Evolutionary conservation across 1,140 invertebrate species (phyloP).

Genomic region (Apis laboriosa): DNA sequence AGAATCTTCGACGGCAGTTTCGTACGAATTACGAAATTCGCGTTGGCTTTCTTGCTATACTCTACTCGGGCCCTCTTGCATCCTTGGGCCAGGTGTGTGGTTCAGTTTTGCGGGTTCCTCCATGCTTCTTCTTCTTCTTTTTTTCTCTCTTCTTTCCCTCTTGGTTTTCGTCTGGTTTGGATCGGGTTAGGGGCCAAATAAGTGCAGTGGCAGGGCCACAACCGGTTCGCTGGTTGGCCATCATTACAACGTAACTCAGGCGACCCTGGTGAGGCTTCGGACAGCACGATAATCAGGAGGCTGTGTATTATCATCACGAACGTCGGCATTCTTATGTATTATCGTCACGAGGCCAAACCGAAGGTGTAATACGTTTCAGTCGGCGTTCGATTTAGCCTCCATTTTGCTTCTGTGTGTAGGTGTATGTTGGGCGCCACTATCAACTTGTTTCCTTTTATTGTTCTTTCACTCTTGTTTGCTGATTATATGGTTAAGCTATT

Average conservation of each 20-base stretch:
- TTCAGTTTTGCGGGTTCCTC: conserved; percentile 61
- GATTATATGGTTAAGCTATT: too few species aligned
- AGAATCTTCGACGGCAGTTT: conserved; percentile 12
- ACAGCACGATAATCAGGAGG: conserved; percentile 51
- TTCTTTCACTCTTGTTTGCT: too few species aligned
- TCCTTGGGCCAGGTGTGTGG: conserved; percentile 62
- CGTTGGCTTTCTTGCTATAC: not conserved
- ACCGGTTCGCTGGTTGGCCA: conserved; percentile 59
- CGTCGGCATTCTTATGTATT: conserved; percentile 4
- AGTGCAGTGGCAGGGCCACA: conserved; percentile 62
- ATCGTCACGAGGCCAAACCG: not conserved
- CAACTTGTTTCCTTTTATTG: too few species aligned
- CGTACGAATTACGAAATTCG: conserved; percentile 10
- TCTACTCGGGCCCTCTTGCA: not conserved
- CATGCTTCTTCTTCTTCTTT: conserved; percentile 28
- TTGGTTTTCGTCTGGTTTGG: conserved; percentile 37
- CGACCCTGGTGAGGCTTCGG: conserved; percentile 46
- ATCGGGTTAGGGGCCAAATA: conserved; percentile 66
- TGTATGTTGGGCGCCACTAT: not conserved
- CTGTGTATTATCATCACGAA: conserved; percentile 44
- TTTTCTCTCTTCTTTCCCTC: conserved; percentile 21
- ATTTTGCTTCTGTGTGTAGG: not conserved
- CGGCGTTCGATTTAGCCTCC: not conserved
- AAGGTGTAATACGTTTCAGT: conserved; percentile 1
- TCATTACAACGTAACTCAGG: conserved; percentile 64